These are phyloP conservation scores for Anthoscopus minutus DNA, from an alignment of 2,113 vertebrate genomes.

Conservation along the genomic window DNA sequence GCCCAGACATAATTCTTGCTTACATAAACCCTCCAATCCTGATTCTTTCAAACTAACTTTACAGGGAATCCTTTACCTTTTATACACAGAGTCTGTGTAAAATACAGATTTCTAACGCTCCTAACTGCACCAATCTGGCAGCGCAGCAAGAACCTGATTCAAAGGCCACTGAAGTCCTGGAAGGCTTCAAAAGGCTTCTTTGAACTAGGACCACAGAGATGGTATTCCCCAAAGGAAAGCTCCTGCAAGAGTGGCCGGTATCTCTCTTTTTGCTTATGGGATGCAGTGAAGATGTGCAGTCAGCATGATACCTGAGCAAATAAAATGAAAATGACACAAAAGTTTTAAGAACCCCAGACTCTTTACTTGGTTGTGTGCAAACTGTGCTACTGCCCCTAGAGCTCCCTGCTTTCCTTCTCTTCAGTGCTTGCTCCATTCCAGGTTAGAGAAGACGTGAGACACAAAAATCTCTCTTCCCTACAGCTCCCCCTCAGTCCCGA, in stretches of 20 bases:
- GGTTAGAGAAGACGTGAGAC: constrained; percentile 57
- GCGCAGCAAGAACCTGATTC: not conserved
- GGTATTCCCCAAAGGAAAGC: constrained; percentile 42
- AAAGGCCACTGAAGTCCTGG: constrained; percentile 6
- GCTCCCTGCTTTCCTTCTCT: constrained; percentile 60
- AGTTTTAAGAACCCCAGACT: constrained; percentile 54
- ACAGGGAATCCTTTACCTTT: constrained; percentile 11
- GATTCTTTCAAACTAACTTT: not conserved
- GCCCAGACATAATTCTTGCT: constrained; percentile 60
- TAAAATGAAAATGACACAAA: constrained; percentile 64
- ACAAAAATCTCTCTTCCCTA: constrained; percentile 46
- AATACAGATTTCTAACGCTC: constrained; percentile 27
- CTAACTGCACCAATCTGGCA: constrained; percentile 40
- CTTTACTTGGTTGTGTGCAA: constrained; percentile 73
- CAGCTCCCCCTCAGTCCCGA: constrained; percentile 71
- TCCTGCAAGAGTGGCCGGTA: constrained; percentile 62
- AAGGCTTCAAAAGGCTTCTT: constrained; percentile 4
- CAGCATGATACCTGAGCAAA: constrained; percentile 78
- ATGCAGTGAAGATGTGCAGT: constrained; percentile 56
- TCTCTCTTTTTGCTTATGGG: constrained; percentile 57
- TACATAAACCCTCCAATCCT: not conserved
- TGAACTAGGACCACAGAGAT: constrained; percentile 24
- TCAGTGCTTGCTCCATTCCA: constrained; percentile 68
- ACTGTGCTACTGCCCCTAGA: constrained; percentile 70
- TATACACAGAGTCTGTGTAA: not conserved